These are phyloP conservation scores for Podarcis raffonei DNA, from an alignment of 2,113 vertebrate genomes.

Conservation along the genomic window DNA sequence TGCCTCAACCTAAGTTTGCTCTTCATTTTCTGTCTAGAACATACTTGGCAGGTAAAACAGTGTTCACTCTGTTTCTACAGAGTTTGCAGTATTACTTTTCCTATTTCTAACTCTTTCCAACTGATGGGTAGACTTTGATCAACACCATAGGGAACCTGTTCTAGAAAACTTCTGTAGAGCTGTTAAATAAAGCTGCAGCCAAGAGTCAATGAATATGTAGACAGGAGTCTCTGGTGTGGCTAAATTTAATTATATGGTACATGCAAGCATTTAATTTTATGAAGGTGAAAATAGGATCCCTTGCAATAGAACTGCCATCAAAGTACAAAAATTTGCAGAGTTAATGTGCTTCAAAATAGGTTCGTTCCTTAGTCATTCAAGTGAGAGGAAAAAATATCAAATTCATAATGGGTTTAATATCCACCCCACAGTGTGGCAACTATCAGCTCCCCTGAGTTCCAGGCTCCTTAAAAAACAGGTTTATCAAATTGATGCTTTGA, in stretches of 20 bases:
- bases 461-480: constrained; percentile 33
- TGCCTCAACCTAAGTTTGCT: not conserved
- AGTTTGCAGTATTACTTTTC: not conserved
- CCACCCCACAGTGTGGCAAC: constrained; percentile 38
- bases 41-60: not conserved
- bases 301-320: constrained; percentile 70
- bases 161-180: constrained; percentile 59
- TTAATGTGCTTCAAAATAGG: constrained; percentile 68
- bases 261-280: constrained; percentile 75
- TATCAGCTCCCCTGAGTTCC: constrained; percentile 35
- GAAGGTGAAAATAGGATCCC: constrained; percentile 71
- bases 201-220: constrained; percentile 68
- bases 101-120: not conserved
- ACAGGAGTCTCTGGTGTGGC: constrained; percentile 60
- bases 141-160: constrained; percentile 23
- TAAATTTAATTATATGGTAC: constrained; percentile 76
- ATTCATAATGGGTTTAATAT: constrained; percentile 49
- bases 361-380: constrained; percentile 67
- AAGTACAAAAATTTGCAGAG: constrained; percentile 67
- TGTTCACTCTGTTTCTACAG: not conserved
- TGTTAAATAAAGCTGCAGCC: constrained; percentile 55
- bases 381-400: constrained; percentile 34
- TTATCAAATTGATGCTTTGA: not conserved
- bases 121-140: not conserved
- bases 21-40: not conserved